Evolutionary conservation across 2,888 invertebrate species (phyloP).

Genomic region (Leptopterna dolabrata): DNA sequence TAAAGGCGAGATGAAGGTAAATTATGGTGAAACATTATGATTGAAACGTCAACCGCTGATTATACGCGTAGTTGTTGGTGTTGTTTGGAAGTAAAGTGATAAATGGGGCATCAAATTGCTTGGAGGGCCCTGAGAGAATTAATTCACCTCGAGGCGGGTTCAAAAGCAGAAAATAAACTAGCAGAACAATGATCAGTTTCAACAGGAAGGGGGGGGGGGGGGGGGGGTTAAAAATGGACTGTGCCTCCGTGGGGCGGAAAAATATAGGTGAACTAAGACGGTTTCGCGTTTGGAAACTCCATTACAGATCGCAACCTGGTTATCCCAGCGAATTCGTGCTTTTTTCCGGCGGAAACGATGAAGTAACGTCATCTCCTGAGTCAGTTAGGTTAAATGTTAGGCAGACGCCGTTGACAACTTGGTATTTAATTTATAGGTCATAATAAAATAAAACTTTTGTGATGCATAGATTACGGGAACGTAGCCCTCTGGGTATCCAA

Average conservation of each 20-base stretch:
- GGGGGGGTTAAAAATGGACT: not conserved
- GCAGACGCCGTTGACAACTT: too few relatives aligned
- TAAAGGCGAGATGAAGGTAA: not conserved
- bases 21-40: constrained; percentile 17
- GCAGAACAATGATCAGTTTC: constrained; percentile 25
- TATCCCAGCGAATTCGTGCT: too few relatives aligned
- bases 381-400: too few relatives aligned
- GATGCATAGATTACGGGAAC: too few relatives aligned
- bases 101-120: constrained; percentile 27
- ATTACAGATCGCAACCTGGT: not conserved
- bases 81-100: constrained; percentile 14
- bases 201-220: not conserved
- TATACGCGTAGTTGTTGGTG: constrained; percentile 7
- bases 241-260: not conserved
- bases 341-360: too few relatives aligned
- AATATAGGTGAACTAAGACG: not conserved
- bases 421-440: too few relatives aligned
- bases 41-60: constrained; percentile 15
- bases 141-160: not conserved
- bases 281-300: not conserved
- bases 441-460: too few relatives aligned
- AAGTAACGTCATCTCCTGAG: too few relatives aligned
- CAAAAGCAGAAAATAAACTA: not conserved
- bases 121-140: not conserved
- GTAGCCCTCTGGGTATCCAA: too few relatives aligned